Percentiles rank a stretch among this genome's conserved stretches.
These are phyloP conservation scores for Ibidorhyncha struthersii DNA, from an alignment of 2,113 vertebrate genomes.

Conservation along the genomic window DNA sequence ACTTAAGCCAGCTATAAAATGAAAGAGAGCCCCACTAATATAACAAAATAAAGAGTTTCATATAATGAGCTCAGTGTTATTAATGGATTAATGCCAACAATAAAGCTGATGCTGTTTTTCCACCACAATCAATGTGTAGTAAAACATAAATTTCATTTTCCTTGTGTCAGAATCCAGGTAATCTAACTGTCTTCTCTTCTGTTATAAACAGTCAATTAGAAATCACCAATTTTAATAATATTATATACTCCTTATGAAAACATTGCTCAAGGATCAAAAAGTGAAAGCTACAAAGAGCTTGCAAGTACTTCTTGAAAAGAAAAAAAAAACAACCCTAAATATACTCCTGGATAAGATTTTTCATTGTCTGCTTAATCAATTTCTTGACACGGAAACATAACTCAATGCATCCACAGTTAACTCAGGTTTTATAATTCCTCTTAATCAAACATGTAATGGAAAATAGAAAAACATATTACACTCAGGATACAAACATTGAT, in stretches of 20 bases:
- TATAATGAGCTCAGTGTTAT: conserved; percentile 55
- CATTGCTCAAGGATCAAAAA: not conserved
- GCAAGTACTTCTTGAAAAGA: not conserved
- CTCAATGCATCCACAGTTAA: not conserved
- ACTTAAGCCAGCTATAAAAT: conserved; percentile 91
- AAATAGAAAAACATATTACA: not conserved
- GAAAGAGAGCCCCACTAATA: conserved; percentile 73
- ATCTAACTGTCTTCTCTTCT: not conserved
- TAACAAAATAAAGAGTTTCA: conserved; percentile 65
- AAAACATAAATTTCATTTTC: conserved; percentile 56
- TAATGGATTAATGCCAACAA: conserved; percentile 68
- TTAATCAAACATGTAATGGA: not conserved
- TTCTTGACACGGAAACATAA: not conserved
- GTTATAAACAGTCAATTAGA: conserved; percentile 28
- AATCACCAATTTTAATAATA: not conserved
- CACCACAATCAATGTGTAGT: conserved; percentile 43
- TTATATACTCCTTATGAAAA: not conserved
- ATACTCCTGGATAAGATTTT: not conserved
- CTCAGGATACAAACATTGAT: not conserved
- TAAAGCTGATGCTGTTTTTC: conserved; percentile 55
- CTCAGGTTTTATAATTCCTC: not conserved
- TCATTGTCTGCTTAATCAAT: not conserved
- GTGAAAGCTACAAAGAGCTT: not conserved
- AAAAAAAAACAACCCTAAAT: not conserved
- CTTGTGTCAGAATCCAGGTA: not conserved